Percentiles rank a stretch among this genome's conserved stretches.
These are phyloP conservation scores for Romanogobio albipinnatus DNA, from an alignment of 2,113 vertebrate genomes.

Conservation along the genomic window DNA sequence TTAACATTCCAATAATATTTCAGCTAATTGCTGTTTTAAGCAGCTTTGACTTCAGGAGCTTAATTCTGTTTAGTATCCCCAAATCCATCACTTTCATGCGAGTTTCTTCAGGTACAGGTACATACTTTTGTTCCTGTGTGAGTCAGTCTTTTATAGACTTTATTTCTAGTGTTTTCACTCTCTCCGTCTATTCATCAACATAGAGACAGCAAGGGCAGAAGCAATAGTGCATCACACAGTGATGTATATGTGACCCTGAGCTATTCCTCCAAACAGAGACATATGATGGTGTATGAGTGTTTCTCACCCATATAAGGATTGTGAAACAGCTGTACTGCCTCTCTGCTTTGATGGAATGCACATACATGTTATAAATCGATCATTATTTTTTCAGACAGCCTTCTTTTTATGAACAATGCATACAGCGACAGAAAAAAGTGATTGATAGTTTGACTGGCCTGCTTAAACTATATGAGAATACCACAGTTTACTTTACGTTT, in stretches of 20 bases:
- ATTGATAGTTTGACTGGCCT: not conserved
- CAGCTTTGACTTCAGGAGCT: constrained; percentile 45
- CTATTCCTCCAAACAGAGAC: constrained; percentile 53
- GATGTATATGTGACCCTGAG: constrained; percentile 50
- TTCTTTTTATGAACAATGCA: not conserved
- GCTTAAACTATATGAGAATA: not conserved
- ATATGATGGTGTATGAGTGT: constrained; percentile 33
- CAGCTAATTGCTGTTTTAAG: constrained; percentile 58
- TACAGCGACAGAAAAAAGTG: not conserved
- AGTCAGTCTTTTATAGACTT: constrained; percentile 15
- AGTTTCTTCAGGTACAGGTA: constrained; percentile 36
- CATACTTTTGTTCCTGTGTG: not conserved
- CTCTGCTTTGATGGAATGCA: constrained; percentile 6
- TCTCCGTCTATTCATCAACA: constrained; percentile 25
- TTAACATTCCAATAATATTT: constrained; percentile 63
- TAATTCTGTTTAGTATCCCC: constrained; percentile 15
- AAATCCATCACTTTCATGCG: constrained; percentile 39
- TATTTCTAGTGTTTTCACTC: not conserved
- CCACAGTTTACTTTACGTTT: too few relatives aligned
- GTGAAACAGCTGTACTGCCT: not conserved
- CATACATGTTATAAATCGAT: not conserved
- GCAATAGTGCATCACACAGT: not conserved
- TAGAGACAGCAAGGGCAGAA: constrained; percentile 54
- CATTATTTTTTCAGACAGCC: not conserved
- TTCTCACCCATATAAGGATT: not conserved